A percentile compares a stretch with the other conserved stretches of the same genome.
phyloP scores from a whole-genome alignment of 2,888 invertebrate species.

The Drosophila kambysellisi region DNA sequence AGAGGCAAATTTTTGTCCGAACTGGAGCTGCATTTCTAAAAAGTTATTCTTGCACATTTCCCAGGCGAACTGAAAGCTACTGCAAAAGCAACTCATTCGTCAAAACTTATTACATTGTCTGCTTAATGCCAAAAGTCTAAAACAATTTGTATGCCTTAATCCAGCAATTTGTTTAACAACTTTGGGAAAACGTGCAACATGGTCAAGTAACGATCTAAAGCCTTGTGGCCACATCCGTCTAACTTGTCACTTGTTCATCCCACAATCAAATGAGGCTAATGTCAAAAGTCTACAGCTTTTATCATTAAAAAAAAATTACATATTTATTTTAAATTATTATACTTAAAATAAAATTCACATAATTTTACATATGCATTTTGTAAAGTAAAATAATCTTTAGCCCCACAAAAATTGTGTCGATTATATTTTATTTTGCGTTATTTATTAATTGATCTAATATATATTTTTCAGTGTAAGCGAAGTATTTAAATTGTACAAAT shows the following conservation, averaged over 20 bases:
- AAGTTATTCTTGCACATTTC: not conserved
- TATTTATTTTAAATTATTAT: not conserved
- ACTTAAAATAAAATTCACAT: not conserved
- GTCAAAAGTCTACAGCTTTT: not conserved
- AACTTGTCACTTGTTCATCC: not conserved
- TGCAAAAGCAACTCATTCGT: not conserved
- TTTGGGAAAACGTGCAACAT: not conserved
- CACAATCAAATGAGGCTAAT: not conserved
- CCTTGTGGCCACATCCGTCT: not conserved
- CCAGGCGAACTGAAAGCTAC: not conserved
- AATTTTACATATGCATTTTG: not conserved
- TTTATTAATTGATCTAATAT: not conserved
- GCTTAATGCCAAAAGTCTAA: not conserved
- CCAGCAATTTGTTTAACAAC: not conserved
- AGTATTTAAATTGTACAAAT: not conserved
- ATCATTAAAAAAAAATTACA: not conserved
- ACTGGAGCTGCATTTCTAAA: slow-evolving; percentile 1
- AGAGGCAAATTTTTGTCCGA: not conserved
- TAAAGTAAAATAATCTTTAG: not conserved
- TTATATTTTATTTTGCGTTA: not conserved
- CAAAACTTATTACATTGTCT: not conserved
- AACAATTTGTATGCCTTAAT: not conserved
- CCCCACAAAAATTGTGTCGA: not conserved
- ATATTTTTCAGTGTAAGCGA: not conserved
- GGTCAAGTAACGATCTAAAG: not conserved